Base-by-base conservation (phyloP, 2,888 invertebrate genomes). In the Nomada fabriciana region DNA sequence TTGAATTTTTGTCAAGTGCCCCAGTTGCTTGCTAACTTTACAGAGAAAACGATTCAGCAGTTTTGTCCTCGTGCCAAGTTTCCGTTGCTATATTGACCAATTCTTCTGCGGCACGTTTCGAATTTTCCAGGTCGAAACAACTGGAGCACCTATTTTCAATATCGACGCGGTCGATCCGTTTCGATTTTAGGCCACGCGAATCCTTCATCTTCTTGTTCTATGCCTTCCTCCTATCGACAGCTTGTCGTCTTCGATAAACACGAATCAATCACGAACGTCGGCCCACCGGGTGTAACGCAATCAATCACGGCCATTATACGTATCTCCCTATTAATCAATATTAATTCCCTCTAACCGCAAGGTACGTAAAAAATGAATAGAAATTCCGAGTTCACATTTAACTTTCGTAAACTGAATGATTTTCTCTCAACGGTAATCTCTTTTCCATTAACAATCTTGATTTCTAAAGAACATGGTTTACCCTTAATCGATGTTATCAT, bases 251-350 rank as follows among this genome's bases (percentile, higher is more conserved):
- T 57, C 47, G 20, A 52, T 50, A 68, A 74, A 42, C 23, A 60
- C 15, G n/a, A 57, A 81, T 84, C 81, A 60, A 76, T 78, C 61
- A 83, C 11, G n/a, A 15, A 67, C 53, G 63, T 60, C 80, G 25
- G 47, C 50, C 23, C 57, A 23, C 47, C 20, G 43, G 1, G n/a
- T 57, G 29, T 18, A 23, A 7, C 25, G 18, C 18, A 25, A 76
- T 80, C 75, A 69, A 82, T 82, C 80, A 75, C 63, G 42, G 68
- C 71, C 43, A 53, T 18, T 43, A 5, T 10, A 11, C 42, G 53
- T 59, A 15, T 67, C 47, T 25, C 7, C 10, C 25, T 61, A 29
- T 61, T 57, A 42, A 36, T 70, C 68, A 55, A 43, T 73, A 68
- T 68, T 55, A 52, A 73, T 60, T 59, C 42, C 23, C 53, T 18